Evolutionary conservation across 2,797 vertebrate species (phyloP), one percentile per base, ranked within the genome.

Genomic region (Luscinia luscinia): DNA sequence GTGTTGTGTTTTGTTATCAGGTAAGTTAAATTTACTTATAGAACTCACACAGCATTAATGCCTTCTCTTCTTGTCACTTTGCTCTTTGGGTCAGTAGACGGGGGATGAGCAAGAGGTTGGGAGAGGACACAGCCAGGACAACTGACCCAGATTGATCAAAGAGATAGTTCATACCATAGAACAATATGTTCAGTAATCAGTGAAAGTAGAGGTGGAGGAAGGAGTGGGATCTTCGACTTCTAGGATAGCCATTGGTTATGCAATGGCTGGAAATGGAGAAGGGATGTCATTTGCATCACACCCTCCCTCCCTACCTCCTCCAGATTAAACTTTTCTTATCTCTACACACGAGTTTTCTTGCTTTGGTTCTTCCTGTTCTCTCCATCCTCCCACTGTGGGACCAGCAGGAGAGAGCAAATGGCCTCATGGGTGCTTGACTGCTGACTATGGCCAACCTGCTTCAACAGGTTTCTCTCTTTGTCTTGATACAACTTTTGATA

Each of bases 221-320:
- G 52, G 69, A 81, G 28, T 1, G 3, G 20, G 5, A 10, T 2
- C 8, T 77, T 91, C 5, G 7, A n/a, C 13, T 80, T 80, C n/a
- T 72, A 55, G 34, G 20, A 24, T 58, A n/a, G 24, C 40, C 11
- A 1, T 34, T 78, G 49, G 49, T 63, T 32, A 9, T 22, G 51
- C n/a, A 34, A 18, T 67, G 52, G 8, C 55, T 63, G 48, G 21
- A 28, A 21, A 75, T 28, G 21, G 38, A 11, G 21, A 61, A 72
- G 32, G 11, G 26, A 62, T 69, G 84, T 75, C 30, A 51, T 43
- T 80, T 84, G 41, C 13, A 43, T 57, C 0, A 0, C 28, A 41
- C 3, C 4, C 12, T 30, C 32, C 28, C 13, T 40, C 19, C 2
- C 4, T 0, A 0, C 21, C 26, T 34, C 26, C 48, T 61, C 32